phyloP scores from a whole-genome alignment of 92 coral and sea anemone species.

The Palythoa grandis region DNA sequence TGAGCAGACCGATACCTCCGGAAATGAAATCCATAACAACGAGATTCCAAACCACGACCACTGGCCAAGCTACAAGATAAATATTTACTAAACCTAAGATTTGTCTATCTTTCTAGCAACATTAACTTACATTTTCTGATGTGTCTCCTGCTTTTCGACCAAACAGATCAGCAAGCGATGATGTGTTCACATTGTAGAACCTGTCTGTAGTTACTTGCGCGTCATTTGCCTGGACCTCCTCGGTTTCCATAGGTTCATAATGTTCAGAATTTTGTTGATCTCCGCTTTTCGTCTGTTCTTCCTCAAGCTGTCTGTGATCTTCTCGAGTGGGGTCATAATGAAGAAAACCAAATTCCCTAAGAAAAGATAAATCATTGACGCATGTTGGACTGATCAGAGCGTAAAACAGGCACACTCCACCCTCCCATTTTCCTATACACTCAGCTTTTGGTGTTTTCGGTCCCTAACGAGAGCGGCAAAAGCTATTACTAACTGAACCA shows the following conservation, averaged over 20 bases:
- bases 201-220: conserved; percentile 72
- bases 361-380: background rate
- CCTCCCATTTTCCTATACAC: too few relatives aligned
- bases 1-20: too few relatives aligned
- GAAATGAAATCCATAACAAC: too few relatives aligned
- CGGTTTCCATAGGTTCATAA: conserved; percentile 19
- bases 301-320: conserved; percentile 88
- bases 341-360: conserved; percentile 66
- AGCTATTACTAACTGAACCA: background rate
- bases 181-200: conserved; percentile 77
- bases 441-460: too few relatives aligned
- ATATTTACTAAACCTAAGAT: background rate
- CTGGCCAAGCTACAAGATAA: background rate
- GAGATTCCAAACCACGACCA: too few relatives aligned
- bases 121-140: conserved; percentile 5
- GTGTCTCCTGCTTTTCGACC: conserved; percentile 22
- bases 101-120: background rate
- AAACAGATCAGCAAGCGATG: conserved; percentile 73
- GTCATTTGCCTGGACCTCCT: conserved; percentile 34
- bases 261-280: conserved; percentile 29
- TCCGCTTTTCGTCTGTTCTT: conserved; percentile 40
- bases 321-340: conserved; percentile 93
- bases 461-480: background rate
- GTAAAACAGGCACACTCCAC: too few relatives aligned
- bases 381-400: too few relatives aligned